Percentiles rank a stretch among this genome's conserved stretches.
These are phyloP conservation scores for Dicerorhinus sumatrensis DNA, from an alignment of 2,113 vertebrate species.

Conservation along the genomic window DNA sequence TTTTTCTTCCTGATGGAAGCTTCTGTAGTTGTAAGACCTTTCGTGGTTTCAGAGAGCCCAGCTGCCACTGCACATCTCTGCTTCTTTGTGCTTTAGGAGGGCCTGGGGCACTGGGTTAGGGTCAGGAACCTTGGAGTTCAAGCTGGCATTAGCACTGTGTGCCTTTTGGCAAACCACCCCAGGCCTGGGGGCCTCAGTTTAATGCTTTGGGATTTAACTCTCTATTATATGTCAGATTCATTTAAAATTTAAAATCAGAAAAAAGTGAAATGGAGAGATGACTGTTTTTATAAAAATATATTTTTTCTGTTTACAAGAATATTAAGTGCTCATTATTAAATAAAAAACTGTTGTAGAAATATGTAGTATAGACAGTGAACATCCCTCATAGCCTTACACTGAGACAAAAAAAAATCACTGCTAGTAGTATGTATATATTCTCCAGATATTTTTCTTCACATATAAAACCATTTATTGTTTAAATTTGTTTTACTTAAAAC, in stretches of 20 bases:
- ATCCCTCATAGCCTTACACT: background rate
- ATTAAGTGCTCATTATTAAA: background rate
- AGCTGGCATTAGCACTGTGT: background rate
- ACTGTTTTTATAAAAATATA: background rate
- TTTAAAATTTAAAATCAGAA: constrained; percentile 38
- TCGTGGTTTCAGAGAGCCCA: background rate
- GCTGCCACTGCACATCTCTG: background rate
- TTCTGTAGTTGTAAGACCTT: background rate
- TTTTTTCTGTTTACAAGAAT: constrained; percentile 20
- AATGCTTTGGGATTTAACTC: background rate
- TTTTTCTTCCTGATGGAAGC: background rate
- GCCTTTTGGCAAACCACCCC: background rate
- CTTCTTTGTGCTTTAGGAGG: background rate
- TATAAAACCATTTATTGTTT: background rate
- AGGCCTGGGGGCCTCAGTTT: background rate
- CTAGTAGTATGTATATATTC: background rate
- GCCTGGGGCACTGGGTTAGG: background rate
- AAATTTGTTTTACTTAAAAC: background rate
- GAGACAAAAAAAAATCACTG: background rate
- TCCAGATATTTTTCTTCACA: background rate
- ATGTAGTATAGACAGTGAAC: background rate
- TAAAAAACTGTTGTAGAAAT: background rate
- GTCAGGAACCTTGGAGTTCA: background rate
- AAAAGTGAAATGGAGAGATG: constrained; percentile 31
- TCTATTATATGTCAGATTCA: background rate